Conservation (phyloP, 2,797 vertebrate genomes). For the Lates japonicus region DNA sequence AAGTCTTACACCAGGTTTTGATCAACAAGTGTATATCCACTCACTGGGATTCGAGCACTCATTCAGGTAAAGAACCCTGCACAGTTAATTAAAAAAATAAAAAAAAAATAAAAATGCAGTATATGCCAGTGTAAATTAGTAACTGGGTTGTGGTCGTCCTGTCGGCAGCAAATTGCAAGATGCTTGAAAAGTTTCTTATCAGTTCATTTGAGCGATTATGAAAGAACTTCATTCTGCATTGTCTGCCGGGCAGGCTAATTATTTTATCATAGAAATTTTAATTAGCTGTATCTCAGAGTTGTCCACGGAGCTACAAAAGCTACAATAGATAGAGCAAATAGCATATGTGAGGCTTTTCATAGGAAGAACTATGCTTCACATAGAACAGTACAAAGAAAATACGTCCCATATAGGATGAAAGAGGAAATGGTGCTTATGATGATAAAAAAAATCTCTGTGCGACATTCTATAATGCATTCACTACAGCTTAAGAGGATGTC, state of each 20-base stretch:
- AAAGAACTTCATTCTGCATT: conserved; percentile 79
- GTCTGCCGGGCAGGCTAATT: conserved; percentile 85
- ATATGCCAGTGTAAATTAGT: conserved; percentile 50
- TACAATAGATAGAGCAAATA: conserved; percentile 73
- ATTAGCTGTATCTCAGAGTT: conserved; percentile 85
- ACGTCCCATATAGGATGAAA: conserved; percentile 52
- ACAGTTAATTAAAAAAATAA: conserved; percentile 27
- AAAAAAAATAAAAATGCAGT: too few relatives aligned
- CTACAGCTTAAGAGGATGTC: conserved; percentile 49
- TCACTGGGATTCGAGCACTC: conserved; percentile 12
- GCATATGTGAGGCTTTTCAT: conserved; percentile 68
- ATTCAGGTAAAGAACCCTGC: conserved; percentile 23
- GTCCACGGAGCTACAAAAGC: conserved; percentile 76
- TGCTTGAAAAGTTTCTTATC: conserved; percentile 83
- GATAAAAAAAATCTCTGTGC: conserved; percentile 32
- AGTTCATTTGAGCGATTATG: conserved; percentile 78
- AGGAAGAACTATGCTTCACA: conserved; percentile 51
- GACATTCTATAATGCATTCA: conserved; percentile 35
- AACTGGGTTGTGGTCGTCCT: conserved; percentile 55
- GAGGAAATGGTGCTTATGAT: conserved; percentile 49
- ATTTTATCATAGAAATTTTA: conserved; percentile 88
- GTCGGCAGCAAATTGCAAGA: conserved; percentile 64
- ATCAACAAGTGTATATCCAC: conserved; percentile 9
- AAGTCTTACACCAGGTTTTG: conserved; percentile 18
- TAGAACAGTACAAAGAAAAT: conserved; percentile 58